Evolutionary conservation across 2,888 invertebrate genomes (phyloP), one percentile per base, ranked within the genome.

Genomic region (Dryobota labecula): DNA sequence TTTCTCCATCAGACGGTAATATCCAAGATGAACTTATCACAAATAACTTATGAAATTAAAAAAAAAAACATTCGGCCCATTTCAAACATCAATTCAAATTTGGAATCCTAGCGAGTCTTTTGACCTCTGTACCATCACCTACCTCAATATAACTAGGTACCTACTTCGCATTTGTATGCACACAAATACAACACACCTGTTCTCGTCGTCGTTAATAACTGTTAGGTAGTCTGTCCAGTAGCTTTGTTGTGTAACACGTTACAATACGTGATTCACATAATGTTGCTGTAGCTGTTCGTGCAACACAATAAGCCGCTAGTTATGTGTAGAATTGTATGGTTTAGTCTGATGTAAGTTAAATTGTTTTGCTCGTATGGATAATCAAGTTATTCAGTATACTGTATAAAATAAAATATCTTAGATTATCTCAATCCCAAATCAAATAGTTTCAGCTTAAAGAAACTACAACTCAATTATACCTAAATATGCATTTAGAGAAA

Each of bases 231-330:
- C 62, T 51, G 73, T 66, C 72, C 41, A 56, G 64, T 15, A 56
- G 36, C 56, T 49, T n/a, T 56, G 53, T 57, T 56, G 53, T 76
- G n/a, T 61, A 62, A 49, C 80, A 79, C 57, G 80, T 72, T 76
- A 54, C 80, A 57, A 33, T 69, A 80, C 79, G 81, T 80, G 79
- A 80, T 76, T 43, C 77, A 73, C 81, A 77, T 80, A 76, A 53
- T 58, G 58, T 62, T 61, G 36, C 63, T 36, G 47, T 45, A 65
- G 36, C 75, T 58, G 49, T 38, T 65, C 43, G 36, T 64, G 58
- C 65, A 63, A 70, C 54, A 79, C 49, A 56, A 65, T 69, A 45
- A 65, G 4, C 18, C 9, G 47, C 7, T 73, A 18, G 53, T 47
- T 41, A 27, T 27, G 54, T 64, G n/a, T 20, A 36, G 13, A 53